Evolutionary conservation across 2,113 vertebrate species (phyloP).

Genomic region (Origma solitaria): DNA sequence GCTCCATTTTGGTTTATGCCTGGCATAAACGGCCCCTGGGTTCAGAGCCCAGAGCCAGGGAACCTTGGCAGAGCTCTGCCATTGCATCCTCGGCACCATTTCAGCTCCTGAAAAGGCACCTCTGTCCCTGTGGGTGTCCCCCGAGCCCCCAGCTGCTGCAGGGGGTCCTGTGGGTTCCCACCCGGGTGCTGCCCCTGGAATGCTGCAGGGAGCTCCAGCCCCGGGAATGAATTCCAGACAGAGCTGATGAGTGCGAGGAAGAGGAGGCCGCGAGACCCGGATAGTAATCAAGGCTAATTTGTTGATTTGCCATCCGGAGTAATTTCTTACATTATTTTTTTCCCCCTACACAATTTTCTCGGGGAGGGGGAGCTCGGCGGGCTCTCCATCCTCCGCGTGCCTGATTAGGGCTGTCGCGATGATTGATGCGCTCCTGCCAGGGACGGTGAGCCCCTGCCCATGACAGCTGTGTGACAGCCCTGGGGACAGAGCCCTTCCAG

Average conservation of each 20-base stretch:
- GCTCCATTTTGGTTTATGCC: rapidly evolving
- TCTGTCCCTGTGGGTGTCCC: rapidly evolving
- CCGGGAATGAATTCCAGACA: rapidly evolving
- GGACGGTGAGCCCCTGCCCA: conserved; percentile 47
- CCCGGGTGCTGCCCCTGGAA: not conserved
- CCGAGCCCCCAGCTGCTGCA: not conserved
- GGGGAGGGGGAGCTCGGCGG: not conserved
- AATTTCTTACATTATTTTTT: not conserved
- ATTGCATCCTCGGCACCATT: rapidly evolving
- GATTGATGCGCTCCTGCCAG: conserved; percentile 51
- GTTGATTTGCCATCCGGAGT: conserved; percentile 55
- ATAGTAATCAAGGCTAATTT: conserved; percentile 43
- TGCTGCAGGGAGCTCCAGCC: not conserved
- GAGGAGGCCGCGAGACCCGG: not conserved
- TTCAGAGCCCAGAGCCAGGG: not conserved
- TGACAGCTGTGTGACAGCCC: conserved; percentile 44
- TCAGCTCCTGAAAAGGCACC: not conserved
- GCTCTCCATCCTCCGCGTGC: conserved; percentile 48
- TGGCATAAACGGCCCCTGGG: not conserved
- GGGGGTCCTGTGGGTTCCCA: not conserved
- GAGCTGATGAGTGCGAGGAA: not conserved
- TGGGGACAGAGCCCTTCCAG: not conserved
- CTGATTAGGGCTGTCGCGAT: conserved; percentile 53
- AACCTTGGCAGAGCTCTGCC: not conserved
- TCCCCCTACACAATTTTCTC: not conserved